Evolutionary conservation across 1,140 invertebrate species (phyloP), one percentile per base, ranked within the genome.

Genomic region (Asbolus verrucosus): DNA sequence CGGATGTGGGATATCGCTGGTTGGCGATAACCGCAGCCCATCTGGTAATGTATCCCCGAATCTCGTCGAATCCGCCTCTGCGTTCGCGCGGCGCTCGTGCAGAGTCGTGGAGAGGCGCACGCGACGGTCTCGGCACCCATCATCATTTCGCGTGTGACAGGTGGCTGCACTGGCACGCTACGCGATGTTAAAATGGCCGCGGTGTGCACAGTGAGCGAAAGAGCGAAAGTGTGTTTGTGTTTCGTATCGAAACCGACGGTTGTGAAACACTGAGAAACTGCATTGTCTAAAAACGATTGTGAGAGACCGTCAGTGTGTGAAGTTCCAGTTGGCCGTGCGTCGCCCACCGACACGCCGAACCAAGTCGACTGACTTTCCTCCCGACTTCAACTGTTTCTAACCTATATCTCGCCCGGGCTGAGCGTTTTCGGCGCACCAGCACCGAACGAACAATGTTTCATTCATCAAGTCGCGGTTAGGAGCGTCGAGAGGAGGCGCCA

Each of bases 91-190:
- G 33, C 61, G 21, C 24, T 63, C 61, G 61, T 63, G 61, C 14
- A 39, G 15, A n/a, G 33, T 63, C 61, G 61, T 27, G 61, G 41
- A 39, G 54, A 67, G 50, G 72, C 70, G 66, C 66, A 70, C 69
- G 70, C 70, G 73, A 73, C 73, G 39, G 38, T 41, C 21, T 36
- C 16, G 54, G 19, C 43, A 33, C 33, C 15, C 21, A 39, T 61
- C 67, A 70, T 72, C 62, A 69, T 72, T 73, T 75, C 69, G 61
- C 39, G 71, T 76, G 73, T 76, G 78, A 77, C 79, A 80, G 79
- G 79, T 80, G 78, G 78, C 74, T 77, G 73, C 72, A 76, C 73
- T 78, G 78, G 74, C 75, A 78, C 77, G 78, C 77, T 73, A 75
- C 74, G 19, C 6, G 11, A 19, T 46, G 73, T 65, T n/a, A 79